phyloP scores from a whole-genome alignment of 2,113 vertebrate genomes.

The Bos taurus region ARS-UCD2.0 NC_037340.1:33092501-33093000 shows the following conservation, averaged over 20 bases:
- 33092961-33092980: too few species aligned
- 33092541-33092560: neutral
- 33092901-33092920: too few species aligned
- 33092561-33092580: neutral
- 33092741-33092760: neutral
- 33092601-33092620: neutral
- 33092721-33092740: neutral
- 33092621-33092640: neutral
- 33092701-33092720: fast-evolving
- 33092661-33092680: neutral
- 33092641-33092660: neutral
- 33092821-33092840: too few species aligned
- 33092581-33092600: neutral
- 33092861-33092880: too few species aligned
- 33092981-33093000: too few species aligned
- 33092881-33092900: too few species aligned
- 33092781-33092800: neutral
- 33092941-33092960: too few species aligned
- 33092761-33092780: neutral
- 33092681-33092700: neutral
- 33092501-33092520: neutral
- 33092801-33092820: too few species aligned
- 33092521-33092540: neutral
- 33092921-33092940: too few species aligned
- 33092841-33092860: too few species aligned